Base-by-base conservation (phyloP, 37 sponge, comb jelly and placozoan species). In the Ianthella basta region DNA sequence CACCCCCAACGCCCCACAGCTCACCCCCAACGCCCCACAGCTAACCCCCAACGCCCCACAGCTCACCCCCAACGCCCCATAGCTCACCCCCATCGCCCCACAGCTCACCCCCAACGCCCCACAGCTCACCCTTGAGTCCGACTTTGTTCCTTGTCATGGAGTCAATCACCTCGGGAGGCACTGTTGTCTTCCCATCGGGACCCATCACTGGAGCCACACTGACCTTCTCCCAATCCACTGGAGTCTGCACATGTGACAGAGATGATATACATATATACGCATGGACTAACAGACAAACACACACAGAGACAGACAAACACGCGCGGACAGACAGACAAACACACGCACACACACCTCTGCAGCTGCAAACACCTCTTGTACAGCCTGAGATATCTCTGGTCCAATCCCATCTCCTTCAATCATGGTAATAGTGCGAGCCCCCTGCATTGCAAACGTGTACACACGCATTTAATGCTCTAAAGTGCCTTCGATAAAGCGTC, bases 371-470 rank as follows among this genome's bases (percentile, higher is more conserved):
- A 99, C 91, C 50, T 96, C 86, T 54, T 91, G 72, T 0, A 99
- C 99, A 29, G 99, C 96, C 55, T 74, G 54, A 44, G 99, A 96
- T 67, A 99, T 99, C 63, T 99, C 97, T 1, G 97, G 97, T 15
- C 99, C 99, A 55, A 99, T 96, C 0, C 99, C 99, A 91, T 99
- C 99, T 32, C 99, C 99, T 24, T 93, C 89, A 34, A 99, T 95
- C 32, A 99, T 80, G 15, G 99, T 99, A 14, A 99, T 90, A 70
- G 82, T 79, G 12, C 66, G 65, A 0, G 61, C n/a, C 69, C 56
- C 50, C 37, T 44, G n/a, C n/a, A n/a, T n/a, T n/a, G n/a, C n/a
- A n/a, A n/a, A n/a, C n/a, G n/a, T n/a, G n/a, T n/a, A n/a, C n/a
- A n/a, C n/a, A n/a, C n/a, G n/a, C n/a, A n/a, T n/a, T n/a, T n/a